phyloP scores from a whole-genome alignment of 2,888 invertebrate species.

The Agrilus mali region DNA sequence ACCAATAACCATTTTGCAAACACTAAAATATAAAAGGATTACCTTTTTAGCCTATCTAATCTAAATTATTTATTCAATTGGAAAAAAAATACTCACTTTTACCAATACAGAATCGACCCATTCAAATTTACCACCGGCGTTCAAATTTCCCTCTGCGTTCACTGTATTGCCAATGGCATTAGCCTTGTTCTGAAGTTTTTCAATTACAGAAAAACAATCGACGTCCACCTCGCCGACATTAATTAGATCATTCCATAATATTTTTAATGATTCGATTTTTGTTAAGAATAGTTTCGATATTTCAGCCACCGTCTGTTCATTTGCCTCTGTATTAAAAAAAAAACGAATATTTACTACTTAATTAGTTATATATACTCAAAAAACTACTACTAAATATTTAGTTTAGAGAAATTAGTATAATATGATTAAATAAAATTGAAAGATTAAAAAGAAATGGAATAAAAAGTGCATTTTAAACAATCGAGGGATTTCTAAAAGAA shows the following conservation, averaged over 20 bases:
- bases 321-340: slow-evolving; percentile 3
- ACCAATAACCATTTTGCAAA: slow-evolving; percentile 68
- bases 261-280: slow-evolving; percentile 29
- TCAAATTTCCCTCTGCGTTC: slow-evolving; percentile 46
- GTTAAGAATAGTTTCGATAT: slow-evolving; percentile 34
- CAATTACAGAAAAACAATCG: slow-evolving; percentile 11
- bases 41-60: no score
- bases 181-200: slow-evolving; percentile 6
- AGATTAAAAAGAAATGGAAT: no score
- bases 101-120: slow-evolving; percentile 85
- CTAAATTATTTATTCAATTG: background rate
- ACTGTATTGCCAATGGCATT: slow-evolving; percentile 29
- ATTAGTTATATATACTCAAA: no score
- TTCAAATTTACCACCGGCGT: slow-evolving; percentile 82
- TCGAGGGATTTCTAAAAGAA: no score
- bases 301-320: slow-evolving; percentile 28
- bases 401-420: no score
- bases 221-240: slow-evolving; percentile 23
- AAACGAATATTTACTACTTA: background rate
- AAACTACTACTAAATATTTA: no score
- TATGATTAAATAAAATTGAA: no score
- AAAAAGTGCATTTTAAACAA: no score
- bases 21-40: slow-evolving; percentile 43
- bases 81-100: slow-evolving; percentile 38
- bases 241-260: slow-evolving; percentile 18